Base-by-base conservation (phyloP, 2,797 vertebrate genomes). In the Crenuchus spilurus region DNA sequence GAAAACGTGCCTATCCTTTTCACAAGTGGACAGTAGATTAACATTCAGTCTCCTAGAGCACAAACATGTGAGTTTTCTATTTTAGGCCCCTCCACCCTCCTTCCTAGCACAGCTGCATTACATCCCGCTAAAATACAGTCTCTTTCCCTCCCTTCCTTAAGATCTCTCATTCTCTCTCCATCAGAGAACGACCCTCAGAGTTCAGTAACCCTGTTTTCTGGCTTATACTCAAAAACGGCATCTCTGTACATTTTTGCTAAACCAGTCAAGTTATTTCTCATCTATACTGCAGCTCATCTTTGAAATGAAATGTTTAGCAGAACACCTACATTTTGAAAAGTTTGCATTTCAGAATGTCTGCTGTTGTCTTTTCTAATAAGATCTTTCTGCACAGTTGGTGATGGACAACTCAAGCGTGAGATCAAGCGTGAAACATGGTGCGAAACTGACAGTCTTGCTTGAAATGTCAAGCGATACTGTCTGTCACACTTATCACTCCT, bases 31-130 rank as follows among this genome's bases (percentile, higher is more conserved):
- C 54, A 57, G 70, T 48, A 72, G 57, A 77, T 74, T 71, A 79
- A 39, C 64, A 77, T 77, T 72, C 71, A 77, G 39, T 37, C 61
- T 75, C 48, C 63, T 49, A 72, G 57, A 87, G 82, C 87, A 87
- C 77, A 83, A 91, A 88, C 88, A 90, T 89, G 89, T 85, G 87
- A 92, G 87, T 61, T 48, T 77, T 90, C 88, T 93, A 93, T 93
- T 93, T 93, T 87, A 75, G 86, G 85, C 84, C 31, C 24, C 74
- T 73, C 22, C 74, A 72, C 65, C 41, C 79, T 74, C 77, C 72
- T 54, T 80, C 78, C 26, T 10, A 65, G 55, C 61, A 22, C 39
- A 54, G 44, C 55, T n/a, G 35, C 31, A 58, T 35, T 37, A 57
- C 24, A 11, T 35, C 31, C 30, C 55, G n/a, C 28, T 55, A 58